These are phyloP conservation scores for Globodera ellingtonae DNA, from an alignment of 1,140 invertebrate genomes.

Conservation along the genomic window DNA sequence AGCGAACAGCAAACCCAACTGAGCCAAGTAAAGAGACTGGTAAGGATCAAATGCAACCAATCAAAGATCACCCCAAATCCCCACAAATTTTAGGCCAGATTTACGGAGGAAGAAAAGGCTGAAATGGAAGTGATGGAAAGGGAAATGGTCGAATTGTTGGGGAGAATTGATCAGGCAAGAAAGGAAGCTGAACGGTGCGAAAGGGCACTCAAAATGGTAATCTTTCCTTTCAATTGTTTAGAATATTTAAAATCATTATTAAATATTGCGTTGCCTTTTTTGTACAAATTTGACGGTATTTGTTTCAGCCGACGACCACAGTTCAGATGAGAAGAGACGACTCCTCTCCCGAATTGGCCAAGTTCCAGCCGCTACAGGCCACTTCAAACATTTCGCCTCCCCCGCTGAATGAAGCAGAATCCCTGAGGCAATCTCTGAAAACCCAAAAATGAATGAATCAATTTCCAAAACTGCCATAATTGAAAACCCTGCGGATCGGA, in stretches of 20 bases:
- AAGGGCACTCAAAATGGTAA: neutral
- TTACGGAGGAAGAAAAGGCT: slow-evolving; percentile 8
- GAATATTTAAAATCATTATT: too few relatives aligned
- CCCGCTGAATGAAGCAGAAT: slow-evolving; percentile 20
- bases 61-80: neutral
- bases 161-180: slow-evolving; percentile 13
- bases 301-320: slow-evolving; percentile 17
- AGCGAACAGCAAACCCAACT: slow-evolving; percentile 32
- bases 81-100: neutral
- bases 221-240: too few relatives aligned
- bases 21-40: slow-evolving; percentile 27
- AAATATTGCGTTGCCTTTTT: neutral
- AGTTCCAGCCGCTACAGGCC: neutral
- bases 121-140: slow-evolving; percentile 12
- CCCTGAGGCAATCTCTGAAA: slow-evolving; percentile 6
- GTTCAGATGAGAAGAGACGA: slow-evolving; percentile 20
- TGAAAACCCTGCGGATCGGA: too few relatives aligned
- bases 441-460: too few relatives aligned
- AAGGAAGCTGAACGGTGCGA: slow-evolving; percentile 1
- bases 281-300: neutral
- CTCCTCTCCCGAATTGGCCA: neutral
- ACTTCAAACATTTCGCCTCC: slow-evolving; percentile 14
- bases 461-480: neutral
- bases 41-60: neutral
- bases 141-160: slow-evolving; percentile 21